Conservation (phyloP, 2,113 vertebrate genomes). For the Notiomystis cincta region DNA sequence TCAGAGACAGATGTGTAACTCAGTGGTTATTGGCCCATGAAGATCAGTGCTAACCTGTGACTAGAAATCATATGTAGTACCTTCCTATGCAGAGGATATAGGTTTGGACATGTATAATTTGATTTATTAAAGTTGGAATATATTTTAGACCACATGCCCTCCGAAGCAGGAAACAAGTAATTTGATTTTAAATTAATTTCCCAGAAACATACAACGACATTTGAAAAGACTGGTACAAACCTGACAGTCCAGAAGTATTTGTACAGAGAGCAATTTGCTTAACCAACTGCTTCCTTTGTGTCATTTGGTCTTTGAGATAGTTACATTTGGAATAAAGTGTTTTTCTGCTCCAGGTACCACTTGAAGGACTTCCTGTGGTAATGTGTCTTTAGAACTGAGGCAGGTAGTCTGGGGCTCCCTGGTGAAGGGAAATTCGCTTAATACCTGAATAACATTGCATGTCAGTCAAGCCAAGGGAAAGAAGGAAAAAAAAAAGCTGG, state of each 20-base stretch:
- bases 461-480: neutral
- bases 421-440: neutral
- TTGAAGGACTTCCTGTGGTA: conserved; percentile 30
- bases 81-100: neutral
- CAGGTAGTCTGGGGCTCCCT: neutral
- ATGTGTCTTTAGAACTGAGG: conserved; percentile 28
- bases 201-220: neutral
- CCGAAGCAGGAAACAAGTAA: conserved; percentile 55
- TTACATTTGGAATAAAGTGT: conserved; percentile 35
- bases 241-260: conserved; percentile 34
- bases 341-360: conserved; percentile 9
- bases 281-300: conserved; percentile 46
- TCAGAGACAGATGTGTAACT: neutral
- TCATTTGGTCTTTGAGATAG: conserved; percentile 19
- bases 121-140: conserved; percentile 51
- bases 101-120: neutral
- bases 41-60: neutral
- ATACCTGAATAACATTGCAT: neutral
- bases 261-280: conserved; percentile 35
- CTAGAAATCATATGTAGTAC: neutral
- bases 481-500: neutral
- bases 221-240: conserved; percentile 28
- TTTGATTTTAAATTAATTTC: conserved; percentile 67
- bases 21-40: neutral
- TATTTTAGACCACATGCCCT: conserved; percentile 32